Base-by-base conservation (phyloP, 2,888 invertebrate genomes). In the Drosophila yooni region DNA sequence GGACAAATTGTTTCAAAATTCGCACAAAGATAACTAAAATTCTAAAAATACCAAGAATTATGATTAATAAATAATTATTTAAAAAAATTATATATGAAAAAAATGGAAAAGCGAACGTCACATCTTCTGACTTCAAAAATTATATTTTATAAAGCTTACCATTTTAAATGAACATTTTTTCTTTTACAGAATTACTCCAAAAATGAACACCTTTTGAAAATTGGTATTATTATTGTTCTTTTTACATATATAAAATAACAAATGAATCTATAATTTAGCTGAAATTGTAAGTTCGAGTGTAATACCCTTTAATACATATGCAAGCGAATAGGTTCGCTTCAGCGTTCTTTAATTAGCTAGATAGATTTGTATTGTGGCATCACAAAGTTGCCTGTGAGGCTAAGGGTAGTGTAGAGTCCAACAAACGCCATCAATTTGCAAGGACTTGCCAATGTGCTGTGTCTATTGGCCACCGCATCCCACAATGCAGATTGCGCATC, bases 361-460 rank as follows among this genome's bases (percentile, higher is more conserved):
- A 36, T 53, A 27, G 15, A 50, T 60, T 56, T 68, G 21, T 57
- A 58, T 36, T 57, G 25, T 25, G 50, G 56, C 68, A 58, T 54
- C 53, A 38, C 33, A 34, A 51, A 63, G 60, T 53, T 79, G 60
- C 50, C 64, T 61, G 57, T 13, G 40, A 59, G 52, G 57, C 46
- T 56, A 64, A 65, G 81, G 77, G 83, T 80, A 86, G 81, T 80
- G 77, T 68, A 58, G 56, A 68, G 66, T 57, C 59, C 76, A 74
- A 72, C 80, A 85, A 80, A 80, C 80, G 73, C 71, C 81, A 86
- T 88, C 81, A 88, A 83, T 86, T 83, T 88, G 81, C 77, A 69
- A 60, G 82, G 25, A 21, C 43, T 27, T 61, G 50, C 50, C 61
- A 71, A 52, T 48, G 58, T 57, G 67, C 43, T 48, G 52, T 63